Conservation (phyloP, 2,113 vertebrate genomes). For the Notiomystis cincta region DNA sequence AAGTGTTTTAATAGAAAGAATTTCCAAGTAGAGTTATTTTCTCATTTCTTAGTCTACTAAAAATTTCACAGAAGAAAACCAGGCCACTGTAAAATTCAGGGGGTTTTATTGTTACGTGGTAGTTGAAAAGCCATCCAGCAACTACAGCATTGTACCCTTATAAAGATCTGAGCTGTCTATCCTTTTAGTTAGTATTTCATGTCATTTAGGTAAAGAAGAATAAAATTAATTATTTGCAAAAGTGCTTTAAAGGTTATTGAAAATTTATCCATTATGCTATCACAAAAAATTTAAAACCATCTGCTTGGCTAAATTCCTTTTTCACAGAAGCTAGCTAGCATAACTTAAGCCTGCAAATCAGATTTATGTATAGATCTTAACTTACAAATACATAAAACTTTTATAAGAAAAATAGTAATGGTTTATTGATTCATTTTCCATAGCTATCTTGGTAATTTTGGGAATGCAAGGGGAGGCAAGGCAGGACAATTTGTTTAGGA, state of each 20-base stretch:
- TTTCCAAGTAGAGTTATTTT: background rate
- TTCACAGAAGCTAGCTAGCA: background rate
- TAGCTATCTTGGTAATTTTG: background rate
- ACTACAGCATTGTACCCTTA: background rate
- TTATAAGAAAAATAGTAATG: background rate
- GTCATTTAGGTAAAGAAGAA: background rate
- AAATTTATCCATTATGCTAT: background rate
- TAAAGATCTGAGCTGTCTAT: background rate
- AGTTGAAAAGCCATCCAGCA: background rate
- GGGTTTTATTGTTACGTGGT: background rate
- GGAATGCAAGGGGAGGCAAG: background rate
- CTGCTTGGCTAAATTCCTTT: background rate
- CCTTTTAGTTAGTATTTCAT: background rate
- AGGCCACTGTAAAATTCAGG: background rate
- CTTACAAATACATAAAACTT: background rate
- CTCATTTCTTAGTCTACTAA: background rate
- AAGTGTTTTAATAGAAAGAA: background rate
- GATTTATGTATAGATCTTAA: background rate
- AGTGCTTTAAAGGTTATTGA: background rate
- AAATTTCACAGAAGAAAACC: background rate
- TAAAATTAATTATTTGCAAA: background rate
- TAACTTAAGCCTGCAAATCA: background rate
- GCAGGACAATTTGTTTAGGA: background rate
- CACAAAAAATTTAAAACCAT: conserved; percentile 13
- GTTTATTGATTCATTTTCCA: background rate